These are phyloP conservation scores for Pionites leucogaster DNA, from an alignment of 2,113 vertebrate genomes.

Conservation along the genomic window DNA sequence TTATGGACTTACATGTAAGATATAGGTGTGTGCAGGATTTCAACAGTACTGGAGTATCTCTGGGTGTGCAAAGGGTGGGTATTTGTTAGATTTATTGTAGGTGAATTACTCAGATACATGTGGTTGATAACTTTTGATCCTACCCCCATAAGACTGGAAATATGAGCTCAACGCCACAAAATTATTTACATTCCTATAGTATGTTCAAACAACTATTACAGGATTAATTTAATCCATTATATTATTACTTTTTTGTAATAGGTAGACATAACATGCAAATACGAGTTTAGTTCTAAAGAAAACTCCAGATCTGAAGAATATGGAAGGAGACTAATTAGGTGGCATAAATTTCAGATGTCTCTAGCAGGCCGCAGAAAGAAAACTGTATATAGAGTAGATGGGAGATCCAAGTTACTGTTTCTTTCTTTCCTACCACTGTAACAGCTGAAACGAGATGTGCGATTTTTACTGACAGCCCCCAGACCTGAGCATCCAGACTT, in stretches of 20 bases:
- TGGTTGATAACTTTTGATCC: slow-evolving; percentile 46
- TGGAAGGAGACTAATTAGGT: not conserved
- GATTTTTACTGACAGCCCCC: not conserved
- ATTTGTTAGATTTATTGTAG: slow-evolving; percentile 32
- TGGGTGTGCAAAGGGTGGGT: not conserved
- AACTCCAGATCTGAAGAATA: not conserved
- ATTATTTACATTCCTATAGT: slow-evolving; percentile 32
- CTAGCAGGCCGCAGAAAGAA: not conserved
- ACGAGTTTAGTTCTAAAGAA: slow-evolving; percentile 2
- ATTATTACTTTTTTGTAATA: not conserved
- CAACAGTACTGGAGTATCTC: not conserved
- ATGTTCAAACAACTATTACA: slow-evolving; percentile 19
- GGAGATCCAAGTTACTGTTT: not conserved
- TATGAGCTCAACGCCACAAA: slow-evolving; percentile 10
- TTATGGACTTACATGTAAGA: not conserved
- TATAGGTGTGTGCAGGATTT: slow-evolving; percentile 11
- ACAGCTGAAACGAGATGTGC: not conserved
- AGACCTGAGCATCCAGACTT: not conserved
- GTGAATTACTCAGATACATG: slow-evolving; percentile 28
- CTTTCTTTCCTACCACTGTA: not conserved
- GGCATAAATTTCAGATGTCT: not conserved
- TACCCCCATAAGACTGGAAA: slow-evolving; percentile 16
- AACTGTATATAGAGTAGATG: not conserved
- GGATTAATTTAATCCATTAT: slow-evolving; percentile 53
- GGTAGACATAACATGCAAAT: not conserved